These are phyloP conservation scores for Notothenia coriiceps DNA, from an alignment of 2,113 vertebrate genomes.

Conservation along the genomic window DNA sequence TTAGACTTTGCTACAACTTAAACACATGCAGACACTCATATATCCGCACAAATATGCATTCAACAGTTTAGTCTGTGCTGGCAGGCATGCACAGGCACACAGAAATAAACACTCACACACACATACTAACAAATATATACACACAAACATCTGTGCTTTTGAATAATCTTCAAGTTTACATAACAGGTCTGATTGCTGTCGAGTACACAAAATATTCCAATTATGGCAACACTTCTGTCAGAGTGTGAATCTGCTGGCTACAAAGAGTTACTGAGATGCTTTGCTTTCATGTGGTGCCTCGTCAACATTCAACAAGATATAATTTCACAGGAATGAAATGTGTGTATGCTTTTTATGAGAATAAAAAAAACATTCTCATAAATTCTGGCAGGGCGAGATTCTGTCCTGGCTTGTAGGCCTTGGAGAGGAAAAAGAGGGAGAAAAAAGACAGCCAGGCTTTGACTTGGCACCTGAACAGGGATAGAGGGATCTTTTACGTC, in stretches of 20 bases:
- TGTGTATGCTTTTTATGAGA: slow-evolving; percentile 70
- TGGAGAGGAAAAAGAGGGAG: slow-evolving; percentile 51
- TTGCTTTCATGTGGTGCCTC: slow-evolving; percentile 72
- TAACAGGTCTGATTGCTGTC: slow-evolving; percentile 69
- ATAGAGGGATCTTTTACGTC: slow-evolving; percentile 63
- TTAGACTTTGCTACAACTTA: too few relatives aligned
- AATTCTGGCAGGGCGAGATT: slow-evolving; percentile 72
- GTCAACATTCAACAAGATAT: slow-evolving; percentile 72
- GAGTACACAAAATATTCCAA: slow-evolving; percentile 58
- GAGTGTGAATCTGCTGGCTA: slow-evolving; percentile 57
- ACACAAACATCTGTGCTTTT: slow-evolving; percentile 44
- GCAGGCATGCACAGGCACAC: slow-evolving; percentile 17
- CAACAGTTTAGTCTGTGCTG: slow-evolving; percentile 27
- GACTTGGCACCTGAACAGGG: slow-evolving; percentile 63
- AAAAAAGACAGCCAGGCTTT: slow-evolving; percentile 64
- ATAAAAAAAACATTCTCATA: slow-evolving; percentile 81
- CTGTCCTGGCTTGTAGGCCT: slow-evolving; percentile 78
- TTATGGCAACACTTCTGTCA: slow-evolving; percentile 73
- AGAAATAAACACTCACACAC: neutral
- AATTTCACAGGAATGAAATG: slow-evolving; percentile 79
- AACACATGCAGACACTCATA: neutral
- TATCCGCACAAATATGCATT: neutral
- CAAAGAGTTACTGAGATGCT: slow-evolving; percentile 67
- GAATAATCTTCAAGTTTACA: slow-evolving; percentile 67
- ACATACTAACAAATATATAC: slow-evolving; percentile 33